Evolutionary conservation across 2,888 invertebrate species (phyloP).

Genomic region (Tipula lateralis): DNA sequence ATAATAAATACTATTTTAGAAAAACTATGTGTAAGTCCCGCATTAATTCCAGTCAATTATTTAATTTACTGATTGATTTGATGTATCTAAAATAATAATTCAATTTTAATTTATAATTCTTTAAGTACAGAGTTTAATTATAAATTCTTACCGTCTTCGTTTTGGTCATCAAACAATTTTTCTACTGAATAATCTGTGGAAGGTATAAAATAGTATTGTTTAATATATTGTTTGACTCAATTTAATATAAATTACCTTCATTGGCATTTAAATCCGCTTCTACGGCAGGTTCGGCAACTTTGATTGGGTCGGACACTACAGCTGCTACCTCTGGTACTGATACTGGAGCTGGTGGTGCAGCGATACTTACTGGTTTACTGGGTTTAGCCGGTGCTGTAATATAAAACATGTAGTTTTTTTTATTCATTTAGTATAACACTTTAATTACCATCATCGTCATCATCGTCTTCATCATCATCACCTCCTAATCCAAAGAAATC

Average conservation of each 20-base stretch:
- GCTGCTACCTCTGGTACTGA: neutral
- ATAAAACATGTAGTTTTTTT: neutral
- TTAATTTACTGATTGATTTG: neutral
- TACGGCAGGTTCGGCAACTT: neutral
- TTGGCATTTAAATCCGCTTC: neutral
- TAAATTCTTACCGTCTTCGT: neutral
- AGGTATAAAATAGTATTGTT: neutral
- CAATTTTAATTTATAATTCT: neutral
- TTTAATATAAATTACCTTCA: neutral
- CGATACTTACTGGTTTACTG: neutral
- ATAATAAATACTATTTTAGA: neutral
- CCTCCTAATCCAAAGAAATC: conserved; percentile 7
- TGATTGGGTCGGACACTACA: neutral
- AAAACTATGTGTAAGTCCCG: neutral
- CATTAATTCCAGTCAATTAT: neutral
- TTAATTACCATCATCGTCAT: conserved; percentile 19
- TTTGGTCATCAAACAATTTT: neutral
- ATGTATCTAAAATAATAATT: neutral
- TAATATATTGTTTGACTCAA: neutral
- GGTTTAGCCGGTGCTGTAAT: neutral
- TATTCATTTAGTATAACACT: neutral
- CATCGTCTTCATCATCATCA: conserved; percentile 30
- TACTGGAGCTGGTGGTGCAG: neutral
- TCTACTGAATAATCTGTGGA: neutral
- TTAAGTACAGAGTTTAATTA: neutral